These are phyloP conservation scores for Lophotriccus pileatus DNA, from an alignment of 2,797 vertebrate species.

Conservation along the genomic window DNA sequence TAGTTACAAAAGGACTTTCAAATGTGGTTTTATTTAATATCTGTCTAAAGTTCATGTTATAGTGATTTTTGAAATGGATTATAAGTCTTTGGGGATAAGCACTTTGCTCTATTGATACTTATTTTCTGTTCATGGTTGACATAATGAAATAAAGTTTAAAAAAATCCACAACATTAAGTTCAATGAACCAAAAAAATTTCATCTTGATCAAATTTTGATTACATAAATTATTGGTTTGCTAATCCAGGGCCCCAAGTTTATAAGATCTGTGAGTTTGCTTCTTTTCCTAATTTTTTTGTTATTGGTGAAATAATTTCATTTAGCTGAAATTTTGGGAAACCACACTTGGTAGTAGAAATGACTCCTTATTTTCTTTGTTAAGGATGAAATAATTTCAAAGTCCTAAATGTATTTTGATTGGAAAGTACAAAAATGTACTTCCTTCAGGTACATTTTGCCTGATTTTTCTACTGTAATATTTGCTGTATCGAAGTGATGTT, in stretches of 20 bases:
- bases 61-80: background rate
- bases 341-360: background rate
- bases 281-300: background rate
- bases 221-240: background rate
- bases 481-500: background rate
- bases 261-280: background rate
- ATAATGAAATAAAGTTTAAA: background rate
- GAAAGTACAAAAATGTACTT: background rate
- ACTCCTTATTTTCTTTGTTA: background rate
- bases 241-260: background rate
- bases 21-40: background rate
- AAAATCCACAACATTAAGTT: accelerated
- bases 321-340: background rate
- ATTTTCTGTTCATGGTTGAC: background rate
- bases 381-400: background rate
- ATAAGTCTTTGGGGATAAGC: background rate
- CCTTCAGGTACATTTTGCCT: background rate
- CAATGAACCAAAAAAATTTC: background rate
- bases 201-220: background rate
- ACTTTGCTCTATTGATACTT: background rate
- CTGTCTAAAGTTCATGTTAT: background rate
- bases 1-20: background rate
- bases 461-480: background rate
- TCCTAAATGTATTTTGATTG: background rate
- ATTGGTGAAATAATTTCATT: background rate